Conservation (phyloP, 2,113 vertebrate genomes). For the Pongo pygmaeus region DNA sequence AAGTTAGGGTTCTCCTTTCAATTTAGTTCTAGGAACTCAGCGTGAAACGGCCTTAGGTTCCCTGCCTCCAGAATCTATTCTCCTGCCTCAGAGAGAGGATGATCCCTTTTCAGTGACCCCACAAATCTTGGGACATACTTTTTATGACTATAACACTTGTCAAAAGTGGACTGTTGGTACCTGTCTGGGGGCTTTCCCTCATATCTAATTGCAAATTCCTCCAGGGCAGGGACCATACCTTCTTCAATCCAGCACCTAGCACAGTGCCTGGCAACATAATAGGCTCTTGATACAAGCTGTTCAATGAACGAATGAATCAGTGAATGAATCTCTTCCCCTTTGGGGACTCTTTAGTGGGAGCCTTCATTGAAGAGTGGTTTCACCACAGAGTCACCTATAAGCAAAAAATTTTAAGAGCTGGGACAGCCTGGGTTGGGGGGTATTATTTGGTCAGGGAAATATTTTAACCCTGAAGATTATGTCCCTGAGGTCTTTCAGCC, state of each 20-base stretch:
- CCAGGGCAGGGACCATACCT: neutral
- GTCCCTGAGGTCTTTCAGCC: neutral
- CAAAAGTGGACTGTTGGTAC: neutral
- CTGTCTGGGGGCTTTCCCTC: neutral
- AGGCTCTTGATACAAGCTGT: neutral
- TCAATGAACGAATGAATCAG: neutral
- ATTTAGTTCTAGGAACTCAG: too few species aligned
- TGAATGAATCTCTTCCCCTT: conserved; percentile 13
- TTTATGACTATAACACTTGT: neutral
- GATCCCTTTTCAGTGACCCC: neutral
- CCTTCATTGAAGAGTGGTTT: conserved; percentile 6
- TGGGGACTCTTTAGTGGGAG: neutral
- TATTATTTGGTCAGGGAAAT: neutral
- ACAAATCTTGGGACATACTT: neutral
- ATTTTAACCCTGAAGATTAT: neutral
- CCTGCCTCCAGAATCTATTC: too few species aligned
- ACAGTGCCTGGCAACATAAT: neutral
- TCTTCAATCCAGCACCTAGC: neutral
- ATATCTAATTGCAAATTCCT: conserved; percentile 7
- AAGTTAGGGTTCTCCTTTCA: too few species aligned
- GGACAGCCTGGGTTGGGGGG: neutral
- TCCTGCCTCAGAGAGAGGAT: neutral
- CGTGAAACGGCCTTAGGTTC: too few species aligned
- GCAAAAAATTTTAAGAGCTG: conserved; percentile 7
- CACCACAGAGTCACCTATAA: neutral